Percentiles rank a stretch among this genome's conserved stretches.
These are phyloP conservation scores for Aepyceros melampus DNA, from an alignment of 2,113 vertebrate genomes.

Conservation along the genomic window DNA sequence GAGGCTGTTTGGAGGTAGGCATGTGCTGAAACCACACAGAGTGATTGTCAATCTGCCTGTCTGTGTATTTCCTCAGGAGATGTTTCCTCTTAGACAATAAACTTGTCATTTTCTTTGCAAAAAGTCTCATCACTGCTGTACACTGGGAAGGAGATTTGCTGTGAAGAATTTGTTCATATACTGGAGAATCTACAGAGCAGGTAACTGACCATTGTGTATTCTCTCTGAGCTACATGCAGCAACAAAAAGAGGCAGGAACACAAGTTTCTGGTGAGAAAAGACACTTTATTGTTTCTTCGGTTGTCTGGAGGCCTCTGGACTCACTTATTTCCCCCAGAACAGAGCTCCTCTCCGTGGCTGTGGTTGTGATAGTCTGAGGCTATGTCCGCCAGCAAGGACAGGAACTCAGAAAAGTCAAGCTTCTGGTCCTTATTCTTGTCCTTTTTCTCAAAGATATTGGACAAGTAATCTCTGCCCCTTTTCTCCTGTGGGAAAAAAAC, in stretches of 20 bases:
- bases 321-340: background rate
- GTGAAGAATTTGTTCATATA: background rate
- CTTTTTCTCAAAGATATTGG: background rate
- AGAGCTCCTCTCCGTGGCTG: accelerated
- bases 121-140: background rate
- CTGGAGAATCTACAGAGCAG: background rate
- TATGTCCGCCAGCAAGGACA: background rate
- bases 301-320: background rate
- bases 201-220: background rate
- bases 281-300: background rate
- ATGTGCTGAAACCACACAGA: background rate
- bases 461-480: background rate
- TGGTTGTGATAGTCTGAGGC: background rate
- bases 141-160: background rate
- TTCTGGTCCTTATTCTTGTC: background rate
- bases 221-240: background rate
- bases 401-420: background rate
- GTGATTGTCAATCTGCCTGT: background rate
- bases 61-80: background rate
- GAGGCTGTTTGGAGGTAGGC: background rate
- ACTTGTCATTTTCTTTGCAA: background rate
- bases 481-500: background rate
- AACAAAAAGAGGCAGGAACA: background rate
- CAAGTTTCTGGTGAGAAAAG: background rate
- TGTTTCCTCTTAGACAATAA: background rate